Conservation (phyloP, 2,888 invertebrate genomes). For the Aplocera efformata region DNA sequence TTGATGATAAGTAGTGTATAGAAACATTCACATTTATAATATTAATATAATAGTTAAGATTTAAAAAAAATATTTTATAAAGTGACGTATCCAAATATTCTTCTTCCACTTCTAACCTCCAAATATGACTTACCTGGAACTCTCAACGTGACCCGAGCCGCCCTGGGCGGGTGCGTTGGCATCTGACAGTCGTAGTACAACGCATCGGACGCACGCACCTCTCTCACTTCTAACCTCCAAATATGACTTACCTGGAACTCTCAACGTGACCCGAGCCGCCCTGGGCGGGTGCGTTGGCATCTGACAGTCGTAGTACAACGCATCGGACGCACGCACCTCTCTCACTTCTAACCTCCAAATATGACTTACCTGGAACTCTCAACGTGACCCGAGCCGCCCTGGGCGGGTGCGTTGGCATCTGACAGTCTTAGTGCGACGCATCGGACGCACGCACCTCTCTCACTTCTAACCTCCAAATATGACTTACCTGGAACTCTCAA, state of each 20-base stretch:
- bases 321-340: constrained; percentile 65
- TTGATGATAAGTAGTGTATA: no score
- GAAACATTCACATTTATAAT: no score
- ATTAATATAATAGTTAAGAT: no score
- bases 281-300: constrained; percentile 71
- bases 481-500: constrained; percentile 63
- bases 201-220: constrained; percentile 64
- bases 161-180: constrained; percentile 69
- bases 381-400: constrained; percentile 66
- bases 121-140: constrained; percentile 71
- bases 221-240: no score
- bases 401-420: constrained; percentile 71
- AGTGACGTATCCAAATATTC: no score
- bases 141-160: constrained; percentile 62
- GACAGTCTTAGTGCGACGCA: constrained; percentile 70
- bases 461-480: no score
- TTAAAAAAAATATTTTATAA: no score
- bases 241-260: constrained; percentile 68
- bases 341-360: no score
- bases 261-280: constrained; percentile 63
- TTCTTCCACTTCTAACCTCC: no score
- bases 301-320: constrained; percentile 70
- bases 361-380: constrained; percentile 62
- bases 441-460: constrained; percentile 68
- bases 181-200: constrained; percentile 71